Conservation (phyloP, 2,113 vertebrate genomes). For the Prinia subflava region DNA sequence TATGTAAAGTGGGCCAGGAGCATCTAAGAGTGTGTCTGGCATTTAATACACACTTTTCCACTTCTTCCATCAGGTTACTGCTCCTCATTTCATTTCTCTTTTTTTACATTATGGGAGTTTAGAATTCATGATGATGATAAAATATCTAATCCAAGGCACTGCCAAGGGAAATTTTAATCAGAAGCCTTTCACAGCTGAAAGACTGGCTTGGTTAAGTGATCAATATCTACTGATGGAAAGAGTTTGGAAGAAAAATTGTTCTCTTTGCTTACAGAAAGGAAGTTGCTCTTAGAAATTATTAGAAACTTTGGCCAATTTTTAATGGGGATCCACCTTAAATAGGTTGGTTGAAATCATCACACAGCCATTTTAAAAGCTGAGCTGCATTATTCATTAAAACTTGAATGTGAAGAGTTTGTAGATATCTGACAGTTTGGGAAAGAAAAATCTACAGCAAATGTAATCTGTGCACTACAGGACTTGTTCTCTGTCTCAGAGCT, state of each 20-base stretch:
- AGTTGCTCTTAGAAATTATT: background rate
- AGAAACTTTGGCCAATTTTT: background rate
- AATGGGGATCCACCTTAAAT: background rate
- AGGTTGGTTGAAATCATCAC: background rate
- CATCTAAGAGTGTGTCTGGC: background rate
- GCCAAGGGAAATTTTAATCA: slow-evolving; percentile 48
- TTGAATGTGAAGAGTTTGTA: background rate
- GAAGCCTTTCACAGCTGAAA: background rate
- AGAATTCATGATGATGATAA: background rate
- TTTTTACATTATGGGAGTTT: background rate
- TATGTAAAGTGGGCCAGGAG: background rate
- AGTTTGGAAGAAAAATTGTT: background rate
- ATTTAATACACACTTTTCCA: background rate
- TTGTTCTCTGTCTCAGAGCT: background rate
- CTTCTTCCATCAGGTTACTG: background rate
- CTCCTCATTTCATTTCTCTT: background rate
- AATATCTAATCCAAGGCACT: background rate
- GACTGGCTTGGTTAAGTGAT: slow-evolving; percentile 4
- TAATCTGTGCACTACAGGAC: background rate
- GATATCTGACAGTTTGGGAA: background rate
- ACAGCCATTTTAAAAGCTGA: background rate
- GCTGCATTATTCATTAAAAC: background rate
- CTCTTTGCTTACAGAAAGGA: background rate
- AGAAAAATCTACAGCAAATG: background rate
- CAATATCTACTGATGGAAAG: slow-evolving; percentile 1